Evolutionary conservation across 1,140 invertebrate genomes (phyloP), one percentile per base, ranked within the genome.

Genomic region (Apolygus lucorum): DNA sequence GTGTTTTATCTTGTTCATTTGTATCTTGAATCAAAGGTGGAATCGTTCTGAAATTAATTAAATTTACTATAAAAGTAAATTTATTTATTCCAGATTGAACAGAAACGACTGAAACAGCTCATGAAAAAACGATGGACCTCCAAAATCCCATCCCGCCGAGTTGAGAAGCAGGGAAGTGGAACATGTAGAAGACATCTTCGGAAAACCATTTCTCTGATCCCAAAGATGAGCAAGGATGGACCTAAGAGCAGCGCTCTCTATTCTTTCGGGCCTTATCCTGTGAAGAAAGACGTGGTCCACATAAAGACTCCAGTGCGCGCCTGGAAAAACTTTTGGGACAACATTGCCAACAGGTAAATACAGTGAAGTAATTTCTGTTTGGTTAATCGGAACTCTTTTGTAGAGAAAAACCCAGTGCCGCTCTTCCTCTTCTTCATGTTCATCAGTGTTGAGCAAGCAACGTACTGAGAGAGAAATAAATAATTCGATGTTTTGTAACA

Each of bases 1-100:
- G 87, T 79, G 90, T 90, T 74, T 86, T 82, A 77, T 89, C 87
- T 73, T 84, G 82, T 76, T 89, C 87, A 78, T n/a, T n/a, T n/a
- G 82, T 76, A 59, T 82, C 76, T 73, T 86, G 86, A 77, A 90
- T 80, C 34, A 82, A 78, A 28, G 83, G 82, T 80, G 90, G 88
- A 76, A n/a, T n/a, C n/a, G n/a, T n/a, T n/a, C n/a, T n/a, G n/a
- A n/a, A n/a, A n/a, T n/a, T n/a, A n/a, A n/a, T n/a, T 24, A 59
- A 11, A 59, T 24, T 24, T 59, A 59, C 54, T 11, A 14, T 59
- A 4, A 11, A 4, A 4, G 54, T 59, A 59, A 59, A 11, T 59
- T 24, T 13, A 22, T 59, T 59, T 22, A 4, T 59, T 22, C 54
- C 54, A 13, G 54, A 11, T 24, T 17, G 22, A 22, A 4, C 22